Base-by-base conservation (phyloP, 2,888 invertebrate genomes). In the Heliconius hortense region DNA sequence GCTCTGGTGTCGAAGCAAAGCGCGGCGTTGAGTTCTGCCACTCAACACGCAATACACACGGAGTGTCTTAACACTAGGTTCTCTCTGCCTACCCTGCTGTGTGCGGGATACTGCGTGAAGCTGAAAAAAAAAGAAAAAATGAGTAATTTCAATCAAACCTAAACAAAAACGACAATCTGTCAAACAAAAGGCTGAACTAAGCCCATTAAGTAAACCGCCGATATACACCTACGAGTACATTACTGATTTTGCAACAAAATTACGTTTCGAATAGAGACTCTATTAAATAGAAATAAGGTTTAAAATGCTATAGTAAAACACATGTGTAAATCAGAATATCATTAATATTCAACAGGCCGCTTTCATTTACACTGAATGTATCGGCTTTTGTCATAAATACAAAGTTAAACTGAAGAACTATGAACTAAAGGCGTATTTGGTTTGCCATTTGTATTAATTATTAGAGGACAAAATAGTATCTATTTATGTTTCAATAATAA, bases 311-410 rank as follows among this genome's bases (percentile, higher is more conserved):
- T 43, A n/a, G 2, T 62, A 43, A 15, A n/a, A 31, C 18, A 39
- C 28, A 74, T 73, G 66, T 69, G 53, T 70, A 76, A 76, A 76
- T 70, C 69, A 66, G 59, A 73, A 64, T 72, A 48, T 76, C 76
- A 76, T 76, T 59, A 62, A 76, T 76, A 76, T 76, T 76, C 70
- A 76, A 64, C 64, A 64, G 63, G 48, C 53, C 35, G 63, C 73
- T 73, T 73, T 76, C 64, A 76, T 76, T 76, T 53, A 60, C 56
- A 66, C 73, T 48, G 70, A 66, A 64, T 64, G 64, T 63, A 64
- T 64, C 59, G 24, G 69, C 64, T 74, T 70, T 74, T 64, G 74
- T 71, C 43, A 60, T 71, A 71, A 60, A 69, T 69, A 69, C 69
- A 56, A 56, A 69, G 69, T 56, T 31, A 31, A 69, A 69, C n/a